Percentiles rank a stretch among this genome's conserved stretches.
Evolutionary conservation across 2,888 invertebrate species (phyloP).

Genomic region (Choristoneura rosaceana): DNA sequence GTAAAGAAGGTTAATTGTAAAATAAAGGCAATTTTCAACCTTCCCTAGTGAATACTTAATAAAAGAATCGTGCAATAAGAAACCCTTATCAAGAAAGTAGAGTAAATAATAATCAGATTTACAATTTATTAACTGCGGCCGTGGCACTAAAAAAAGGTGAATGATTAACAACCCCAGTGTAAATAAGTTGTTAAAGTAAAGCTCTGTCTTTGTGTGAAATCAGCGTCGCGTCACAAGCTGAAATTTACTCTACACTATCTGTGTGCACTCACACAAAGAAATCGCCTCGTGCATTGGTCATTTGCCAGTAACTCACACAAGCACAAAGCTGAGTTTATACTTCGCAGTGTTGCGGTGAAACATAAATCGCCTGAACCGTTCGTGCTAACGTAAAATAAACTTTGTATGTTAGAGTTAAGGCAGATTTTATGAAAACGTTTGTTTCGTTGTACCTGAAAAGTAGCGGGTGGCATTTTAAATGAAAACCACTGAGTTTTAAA

Average conservation of each 20-base stretch:
- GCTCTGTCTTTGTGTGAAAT: background rate
- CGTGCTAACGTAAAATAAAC: background rate
- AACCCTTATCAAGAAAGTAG: background rate
- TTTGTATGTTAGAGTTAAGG: background rate
- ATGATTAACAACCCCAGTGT: conserved; percentile 18
- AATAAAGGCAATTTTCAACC: background rate
- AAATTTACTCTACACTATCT: background rate
- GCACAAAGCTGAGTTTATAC: background rate
- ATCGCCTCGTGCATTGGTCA: background rate
- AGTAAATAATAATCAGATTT: conserved; percentile 3
- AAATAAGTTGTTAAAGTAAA: conserved; percentile 13
- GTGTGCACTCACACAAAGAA: background rate
- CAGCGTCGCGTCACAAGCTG: background rate
- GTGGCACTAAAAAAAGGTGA: conserved; percentile 9
- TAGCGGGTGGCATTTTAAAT: background rate
- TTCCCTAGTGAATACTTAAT: background rate
- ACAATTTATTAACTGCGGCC: background rate
- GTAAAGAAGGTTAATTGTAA: too few relatives aligned
- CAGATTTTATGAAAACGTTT: background rate
- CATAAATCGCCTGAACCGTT: background rate
- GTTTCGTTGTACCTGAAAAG: too few relatives aligned
- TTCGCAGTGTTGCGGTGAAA: conserved; percentile 10
- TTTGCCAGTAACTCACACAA: background rate
- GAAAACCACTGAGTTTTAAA: conserved; percentile 4
- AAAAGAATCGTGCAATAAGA: background rate